Percentiles rank a stretch among this genome's conserved stretches.
Evolutionary conservation across 2,113 vertebrate species (phyloP).

Genomic region (Peromyscus polionotus): DNA sequence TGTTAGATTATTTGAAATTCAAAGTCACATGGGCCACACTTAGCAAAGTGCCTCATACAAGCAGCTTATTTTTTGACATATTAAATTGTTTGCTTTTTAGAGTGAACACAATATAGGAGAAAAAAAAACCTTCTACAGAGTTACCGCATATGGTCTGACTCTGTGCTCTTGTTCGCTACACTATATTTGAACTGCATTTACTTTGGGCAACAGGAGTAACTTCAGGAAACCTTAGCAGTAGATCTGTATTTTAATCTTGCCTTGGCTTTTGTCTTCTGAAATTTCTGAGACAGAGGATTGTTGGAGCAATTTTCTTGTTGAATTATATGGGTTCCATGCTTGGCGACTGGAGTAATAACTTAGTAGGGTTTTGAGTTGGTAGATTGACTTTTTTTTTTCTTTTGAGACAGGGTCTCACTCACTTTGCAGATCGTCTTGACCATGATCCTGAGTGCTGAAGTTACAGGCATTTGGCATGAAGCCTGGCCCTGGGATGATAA

Average conservation of each 20-base stretch:
- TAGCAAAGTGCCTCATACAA: neutral
- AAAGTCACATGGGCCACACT: neutral
- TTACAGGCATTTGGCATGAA: neutral
- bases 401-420: neutral
- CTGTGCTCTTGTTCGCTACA: neutral
- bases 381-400: no score
- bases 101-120: neutral
- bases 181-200: conserved; percentile 14
- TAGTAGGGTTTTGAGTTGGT: neutral
- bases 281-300: conserved; percentile 8
- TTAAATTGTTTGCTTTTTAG: conserved; percentile 15
- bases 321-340: conserved; percentile 12
- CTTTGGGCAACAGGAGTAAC: neutral
- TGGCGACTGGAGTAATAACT: neutral
- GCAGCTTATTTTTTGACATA: conserved; percentile 1
- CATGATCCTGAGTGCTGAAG: neutral
- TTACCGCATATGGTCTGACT: neutral
- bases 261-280: conserved; percentile 22
- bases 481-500: neutral
- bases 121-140: neutral
- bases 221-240: neutral
- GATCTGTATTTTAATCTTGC: neutral
- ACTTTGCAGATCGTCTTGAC: neutral
- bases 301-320: neutral
- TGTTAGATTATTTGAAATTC: conserved; percentile 31